phyloP scores from a whole-genome alignment of 2,888 invertebrate species.

The Cataglyphis cursor region DNA sequence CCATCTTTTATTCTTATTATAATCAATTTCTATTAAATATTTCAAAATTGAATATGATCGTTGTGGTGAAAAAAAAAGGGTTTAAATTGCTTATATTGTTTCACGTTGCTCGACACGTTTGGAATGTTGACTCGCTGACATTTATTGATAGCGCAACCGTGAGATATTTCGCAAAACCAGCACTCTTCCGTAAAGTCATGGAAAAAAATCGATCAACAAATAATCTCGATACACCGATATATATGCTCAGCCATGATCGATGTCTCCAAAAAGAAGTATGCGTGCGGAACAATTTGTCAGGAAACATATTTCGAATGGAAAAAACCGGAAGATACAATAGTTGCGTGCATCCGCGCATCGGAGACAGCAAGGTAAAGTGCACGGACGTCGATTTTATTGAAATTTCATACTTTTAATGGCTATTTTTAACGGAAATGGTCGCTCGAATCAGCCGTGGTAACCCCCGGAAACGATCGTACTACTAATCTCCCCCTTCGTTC shows the following conservation, averaged over 20 bases:
- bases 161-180: conserved; percentile 10
- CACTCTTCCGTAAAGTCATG: conserved; percentile 13
- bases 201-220: conserved; percentile 38
- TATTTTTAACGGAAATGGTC: conserved; percentile 30
- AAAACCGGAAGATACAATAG: conserved; percentile 3
- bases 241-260: conserved; percentile 39
- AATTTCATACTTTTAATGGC: conserved; percentile 54
- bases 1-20: background rate
- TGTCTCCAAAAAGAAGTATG: background rate
- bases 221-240: conserved; percentile 17
- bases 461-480: conserved; percentile 42
- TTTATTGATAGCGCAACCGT: conserved; percentile 29
- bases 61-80: background rate
- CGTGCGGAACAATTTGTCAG: conserved; percentile 16
- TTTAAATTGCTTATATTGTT: background rate
- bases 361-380: no score
- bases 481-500: conserved; percentile 38
- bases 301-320: background rate
- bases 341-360: background rate
- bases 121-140: conserved; percentile 3
- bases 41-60: background rate
- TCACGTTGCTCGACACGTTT: conserved; percentile 7
- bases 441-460: conserved; percentile 35
- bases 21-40: background rate
- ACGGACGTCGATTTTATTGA: conserved; percentile 10